phyloP scores from a whole-genome alignment of 2,888 invertebrate species.

The Frankliniella fusca region DNA sequence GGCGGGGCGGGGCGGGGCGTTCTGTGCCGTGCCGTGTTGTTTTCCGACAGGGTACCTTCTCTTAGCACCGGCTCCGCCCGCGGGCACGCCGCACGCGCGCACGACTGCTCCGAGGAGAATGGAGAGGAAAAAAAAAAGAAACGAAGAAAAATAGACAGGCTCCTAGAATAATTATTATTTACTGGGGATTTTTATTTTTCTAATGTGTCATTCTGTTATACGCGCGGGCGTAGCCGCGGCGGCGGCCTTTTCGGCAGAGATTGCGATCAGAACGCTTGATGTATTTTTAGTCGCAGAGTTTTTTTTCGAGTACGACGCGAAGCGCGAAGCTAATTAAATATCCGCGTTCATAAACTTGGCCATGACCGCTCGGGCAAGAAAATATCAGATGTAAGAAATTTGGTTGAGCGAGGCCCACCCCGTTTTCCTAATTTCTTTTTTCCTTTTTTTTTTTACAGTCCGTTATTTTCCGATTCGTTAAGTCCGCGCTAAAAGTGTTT shows the following conservation, averaged over 20 bases:
- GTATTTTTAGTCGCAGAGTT: too few species aligned
- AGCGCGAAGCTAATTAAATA: too few species aligned
- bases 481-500: too few species aligned
- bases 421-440: too few species aligned
- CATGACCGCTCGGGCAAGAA: too few species aligned
- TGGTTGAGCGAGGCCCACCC: too few species aligned
- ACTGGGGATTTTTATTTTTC: background rate
- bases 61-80: conserved; percentile 10
- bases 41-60: background rate
- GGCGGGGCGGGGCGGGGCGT: background rate
- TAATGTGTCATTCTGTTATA: conserved; percentile 20
- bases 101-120: background rate
- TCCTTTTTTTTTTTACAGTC: too few species aligned
- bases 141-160: background rate
- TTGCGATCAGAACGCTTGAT: background rate
- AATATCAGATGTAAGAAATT: too few species aligned
- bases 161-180: conserved; percentile 20
- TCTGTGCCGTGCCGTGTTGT: background rate
- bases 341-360: too few species aligned
- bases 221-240: background rate
- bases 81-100: conserved; percentile 8
- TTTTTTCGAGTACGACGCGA: too few species aligned
- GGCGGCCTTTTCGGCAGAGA: background rate
- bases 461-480: too few species aligned
- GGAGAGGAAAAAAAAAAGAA: background rate